These are phyloP conservation scores for Scartelaos histophorus DNA, from an alignment of 2,113 vertebrate species.

Conservation along the genomic window DNA sequence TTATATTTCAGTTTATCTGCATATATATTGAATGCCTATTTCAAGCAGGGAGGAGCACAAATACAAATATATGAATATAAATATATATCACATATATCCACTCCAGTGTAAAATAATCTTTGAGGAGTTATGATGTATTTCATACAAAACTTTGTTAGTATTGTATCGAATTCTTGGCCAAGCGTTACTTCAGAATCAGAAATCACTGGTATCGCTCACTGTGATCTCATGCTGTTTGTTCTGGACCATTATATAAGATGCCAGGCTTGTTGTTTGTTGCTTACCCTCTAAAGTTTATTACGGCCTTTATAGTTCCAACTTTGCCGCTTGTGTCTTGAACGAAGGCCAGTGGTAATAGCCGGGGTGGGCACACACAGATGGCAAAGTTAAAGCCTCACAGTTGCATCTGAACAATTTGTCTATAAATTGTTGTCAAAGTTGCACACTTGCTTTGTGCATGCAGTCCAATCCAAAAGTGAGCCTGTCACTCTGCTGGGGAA, in stretches of 20 bases:
- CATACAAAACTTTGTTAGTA: too few relatives aligned
- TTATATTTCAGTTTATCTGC: too few relatives aligned
- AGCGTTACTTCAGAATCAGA: too few relatives aligned
- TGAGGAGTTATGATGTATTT: too few relatives aligned
- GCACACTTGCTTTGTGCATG: neutral
- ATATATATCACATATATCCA: too few relatives aligned
- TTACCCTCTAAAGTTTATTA: neutral
- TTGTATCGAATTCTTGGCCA: too few relatives aligned
- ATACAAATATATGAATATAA: too few relatives aligned
- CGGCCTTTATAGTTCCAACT: neutral
- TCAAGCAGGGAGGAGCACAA: too few relatives aligned
- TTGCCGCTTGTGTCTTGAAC: neutral
- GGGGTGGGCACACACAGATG: neutral
- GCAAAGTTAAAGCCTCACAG: neutral
- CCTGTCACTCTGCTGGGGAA: slow-evolving; percentile 11
- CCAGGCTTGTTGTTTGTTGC: neutral
- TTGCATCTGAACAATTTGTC: neutral
- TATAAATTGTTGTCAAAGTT: slow-evolving; percentile 9
- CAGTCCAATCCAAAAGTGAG: neutral
- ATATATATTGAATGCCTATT: too few relatives aligned
- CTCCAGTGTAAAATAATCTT: too few relatives aligned
- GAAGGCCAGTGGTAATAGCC: neutral
- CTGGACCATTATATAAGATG: neutral
- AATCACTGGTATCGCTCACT: too few relatives aligned
- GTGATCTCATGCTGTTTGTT: neutral